Conservation (phyloP, 2,797 vertebrate species). For the Sebastolobus altivelis region DNA sequence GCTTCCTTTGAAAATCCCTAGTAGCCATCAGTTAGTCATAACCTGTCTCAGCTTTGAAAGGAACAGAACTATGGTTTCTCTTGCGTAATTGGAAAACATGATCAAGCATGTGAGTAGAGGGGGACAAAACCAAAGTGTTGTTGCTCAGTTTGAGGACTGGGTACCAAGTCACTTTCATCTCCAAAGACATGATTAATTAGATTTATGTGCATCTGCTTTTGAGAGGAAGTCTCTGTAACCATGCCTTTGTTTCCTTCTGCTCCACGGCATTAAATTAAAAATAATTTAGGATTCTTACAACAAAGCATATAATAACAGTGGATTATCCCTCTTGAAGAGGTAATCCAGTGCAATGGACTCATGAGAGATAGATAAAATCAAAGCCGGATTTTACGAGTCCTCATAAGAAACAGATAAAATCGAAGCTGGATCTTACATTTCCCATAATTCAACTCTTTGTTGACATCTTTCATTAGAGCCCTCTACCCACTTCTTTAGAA, state of each 20-base stretch:
- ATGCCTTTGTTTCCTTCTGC: neutral
- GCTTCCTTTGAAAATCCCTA: neutral
- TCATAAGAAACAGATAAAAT: neutral
- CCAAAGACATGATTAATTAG: neutral
- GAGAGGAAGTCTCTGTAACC: neutral
- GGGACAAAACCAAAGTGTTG: neutral
- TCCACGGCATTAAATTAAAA: neutral
- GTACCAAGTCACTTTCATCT: slow-evolving; percentile 21
- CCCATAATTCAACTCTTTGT: neutral
- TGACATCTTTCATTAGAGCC: neutral
- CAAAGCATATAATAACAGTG: neutral
- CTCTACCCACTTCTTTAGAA: neutral
- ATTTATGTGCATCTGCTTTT: slow-evolving; percentile 18
- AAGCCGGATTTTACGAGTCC: neutral
- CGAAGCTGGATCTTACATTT: neutral
- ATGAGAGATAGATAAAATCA: neutral
- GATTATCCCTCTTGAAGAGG: neutral
- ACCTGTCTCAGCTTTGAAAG: neutral
- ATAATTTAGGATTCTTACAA: neutral
- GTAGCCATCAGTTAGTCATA: neutral
- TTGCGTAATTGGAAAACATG: slow-evolving; percentile 6
- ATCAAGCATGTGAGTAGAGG: neutral
- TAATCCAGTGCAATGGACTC: neutral
- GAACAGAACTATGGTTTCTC: neutral
- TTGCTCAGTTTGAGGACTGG: neutral